Evolutionary conservation across 2,113 vertebrate species (phyloP).

Genomic region (Tachysurus vachellii): DNA sequence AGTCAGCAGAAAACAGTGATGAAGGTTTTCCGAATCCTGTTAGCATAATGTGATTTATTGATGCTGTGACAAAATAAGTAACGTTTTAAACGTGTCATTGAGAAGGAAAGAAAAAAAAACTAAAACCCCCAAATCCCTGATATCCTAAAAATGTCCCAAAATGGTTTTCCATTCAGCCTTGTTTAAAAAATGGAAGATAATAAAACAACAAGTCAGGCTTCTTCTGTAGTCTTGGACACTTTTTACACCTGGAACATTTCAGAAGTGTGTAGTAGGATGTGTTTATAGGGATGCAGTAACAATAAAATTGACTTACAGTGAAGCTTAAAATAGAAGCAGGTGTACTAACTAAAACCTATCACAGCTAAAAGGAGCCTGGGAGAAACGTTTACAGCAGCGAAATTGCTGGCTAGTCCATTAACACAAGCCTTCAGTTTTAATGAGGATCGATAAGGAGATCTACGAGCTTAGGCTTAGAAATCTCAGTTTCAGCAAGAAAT

Average conservation of each 20-base stretch:
- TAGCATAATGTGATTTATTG: neutral
- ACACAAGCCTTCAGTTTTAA: constrained; percentile 23
- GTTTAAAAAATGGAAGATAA: neutral
- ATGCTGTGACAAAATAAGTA: neutral
- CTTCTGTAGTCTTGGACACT: neutral
- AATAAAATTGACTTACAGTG: neutral
- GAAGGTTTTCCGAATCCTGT: neutral
- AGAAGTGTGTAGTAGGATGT: neutral
- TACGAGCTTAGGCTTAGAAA: neutral
- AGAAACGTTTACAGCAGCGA: neutral
- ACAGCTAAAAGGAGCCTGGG: neutral
- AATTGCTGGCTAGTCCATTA: constrained; percentile 15
- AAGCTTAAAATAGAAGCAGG: constrained; percentile 10
- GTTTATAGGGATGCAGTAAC: neutral
- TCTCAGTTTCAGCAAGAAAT: constrained; percentile 3
- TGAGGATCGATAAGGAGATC: constrained; percentile 20
- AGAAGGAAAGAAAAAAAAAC: neutral
- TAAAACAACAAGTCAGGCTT: neutral
- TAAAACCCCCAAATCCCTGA: neutral
- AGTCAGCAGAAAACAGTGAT: neutral
- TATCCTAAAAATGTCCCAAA: neutral
- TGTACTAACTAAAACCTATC: neutral
- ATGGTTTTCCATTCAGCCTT: neutral
- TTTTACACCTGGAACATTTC: neutral
- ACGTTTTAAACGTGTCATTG: neutral